A percentile compares a stretch with the other conserved stretches of the same genome.
These are phyloP conservation scores for Drosophila nigromelanica DNA, from an alignment of 1,140 invertebrate species.

Conservation along the genomic window DNA sequence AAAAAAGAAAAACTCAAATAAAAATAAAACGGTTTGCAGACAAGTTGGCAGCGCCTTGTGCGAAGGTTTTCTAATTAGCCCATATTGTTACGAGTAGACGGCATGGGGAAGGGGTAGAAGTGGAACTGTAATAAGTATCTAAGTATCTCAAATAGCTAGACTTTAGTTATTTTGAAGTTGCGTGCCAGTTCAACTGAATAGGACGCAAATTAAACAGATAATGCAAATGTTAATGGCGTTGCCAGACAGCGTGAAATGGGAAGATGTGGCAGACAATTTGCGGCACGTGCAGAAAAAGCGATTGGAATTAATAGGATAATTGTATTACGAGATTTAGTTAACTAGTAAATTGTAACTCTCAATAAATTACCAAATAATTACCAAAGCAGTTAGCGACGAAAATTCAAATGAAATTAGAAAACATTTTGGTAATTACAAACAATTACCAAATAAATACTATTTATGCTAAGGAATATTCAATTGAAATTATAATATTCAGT, in stretches of 20 bases:
- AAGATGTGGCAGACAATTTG: not conserved
- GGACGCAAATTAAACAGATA: not conserved
- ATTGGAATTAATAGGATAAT: not conserved
- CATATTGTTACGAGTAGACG: slow-evolving; percentile 36
- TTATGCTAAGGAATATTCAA: too few relatives aligned
- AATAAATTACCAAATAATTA: not conserved
- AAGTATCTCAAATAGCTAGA: not conserved
- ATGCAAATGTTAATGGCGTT: slow-evolving; percentile 33
- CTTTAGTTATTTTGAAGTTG: slow-evolving; percentile 28
- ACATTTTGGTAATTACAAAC: too few relatives aligned
- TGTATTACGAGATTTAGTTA: not conserved
- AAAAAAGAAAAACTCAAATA: slow-evolving; percentile 14
- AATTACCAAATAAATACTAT: not conserved
- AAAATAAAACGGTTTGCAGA: slow-evolving; percentile 8
- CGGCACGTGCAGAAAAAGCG: slow-evolving; percentile 6
- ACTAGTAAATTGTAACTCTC: not conserved
- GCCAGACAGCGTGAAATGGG: slow-evolving; percentile 15
- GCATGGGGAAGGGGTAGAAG: not conserved
- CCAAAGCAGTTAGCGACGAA: not conserved
- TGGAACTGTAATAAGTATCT: slow-evolving; percentile 2
- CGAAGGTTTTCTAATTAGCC: slow-evolving; percentile 25
- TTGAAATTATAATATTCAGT: too few relatives aligned
- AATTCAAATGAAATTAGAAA: not conserved
- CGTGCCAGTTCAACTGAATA: slow-evolving; percentile 13
- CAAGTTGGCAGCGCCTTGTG: slow-evolving; percentile 18